Percentiles rank a stretch among this genome's conserved stretches.
Conservation (phyloP, 2,888 invertebrate genomes). For the Cinara cedri region DNA sequence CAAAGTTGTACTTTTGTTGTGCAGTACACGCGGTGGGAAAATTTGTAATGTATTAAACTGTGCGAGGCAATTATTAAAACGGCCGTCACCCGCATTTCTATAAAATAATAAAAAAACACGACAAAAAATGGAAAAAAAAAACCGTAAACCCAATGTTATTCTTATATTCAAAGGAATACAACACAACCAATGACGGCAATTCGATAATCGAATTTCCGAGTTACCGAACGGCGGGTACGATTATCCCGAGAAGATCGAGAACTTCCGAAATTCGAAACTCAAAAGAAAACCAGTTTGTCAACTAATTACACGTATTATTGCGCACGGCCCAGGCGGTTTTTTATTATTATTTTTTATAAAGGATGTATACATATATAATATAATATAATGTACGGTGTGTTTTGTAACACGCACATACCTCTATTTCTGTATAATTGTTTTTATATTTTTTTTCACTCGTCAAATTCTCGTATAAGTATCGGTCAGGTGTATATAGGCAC, state of each 20-base stretch:
- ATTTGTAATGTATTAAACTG: background rate
- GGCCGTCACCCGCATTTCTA: slow-evolving; percentile 19
- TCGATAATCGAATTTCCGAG: too few relatives aligned
- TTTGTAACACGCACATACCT: background rate
- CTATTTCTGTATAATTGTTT: background rate
- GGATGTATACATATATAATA: background rate
- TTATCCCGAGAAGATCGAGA: background rate
- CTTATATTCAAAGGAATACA: too few relatives aligned
- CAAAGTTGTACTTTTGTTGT: slow-evolving; percentile 24
- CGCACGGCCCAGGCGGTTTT: too few relatives aligned
- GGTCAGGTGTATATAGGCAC: too few relatives aligned
- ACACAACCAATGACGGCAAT: too few relatives aligned
- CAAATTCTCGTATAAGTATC: too few relatives aligned
- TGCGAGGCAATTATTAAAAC: too few relatives aligned
- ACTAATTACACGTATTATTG: background rate
- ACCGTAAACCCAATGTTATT: too few relatives aligned
- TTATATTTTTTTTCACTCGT: too few relatives aligned
- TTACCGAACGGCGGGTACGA: too few relatives aligned
- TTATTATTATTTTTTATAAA: background rate
- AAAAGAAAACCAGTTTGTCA: slow-evolving; percentile 13
- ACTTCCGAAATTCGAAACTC: background rate
- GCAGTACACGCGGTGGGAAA: background rate
- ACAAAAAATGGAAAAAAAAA: background rate
- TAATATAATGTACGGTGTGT: background rate
- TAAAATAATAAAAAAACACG: background rate